phyloP scores from a whole-genome alignment of 2,113 vertebrate genomes.

The Australoheros scitulus region DNA sequence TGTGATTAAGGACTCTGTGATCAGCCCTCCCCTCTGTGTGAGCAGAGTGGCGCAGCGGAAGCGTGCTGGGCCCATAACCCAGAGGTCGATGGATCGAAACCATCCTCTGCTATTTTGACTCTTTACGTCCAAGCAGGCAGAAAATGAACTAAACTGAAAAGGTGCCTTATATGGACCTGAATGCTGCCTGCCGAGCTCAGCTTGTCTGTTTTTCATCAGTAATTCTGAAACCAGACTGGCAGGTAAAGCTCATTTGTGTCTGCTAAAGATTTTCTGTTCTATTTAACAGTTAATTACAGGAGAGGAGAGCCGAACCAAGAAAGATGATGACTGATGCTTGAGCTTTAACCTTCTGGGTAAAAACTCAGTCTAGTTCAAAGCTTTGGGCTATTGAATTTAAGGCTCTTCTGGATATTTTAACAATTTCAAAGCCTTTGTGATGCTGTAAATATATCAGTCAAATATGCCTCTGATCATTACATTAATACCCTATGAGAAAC shows the following conservation, averaged over 20 bases:
- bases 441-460: neutral
- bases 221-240: neutral
- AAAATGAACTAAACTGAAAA: rapidly evolving
- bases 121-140: neutral
- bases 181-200: neutral
- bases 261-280: conserved; percentile 5
- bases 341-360: neutral
- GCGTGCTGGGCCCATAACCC: conserved; percentile 87
- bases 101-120: conserved; percentile 15
- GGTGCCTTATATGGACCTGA: neutral
- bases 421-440: neutral
- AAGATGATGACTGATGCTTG: conserved; percentile 23
- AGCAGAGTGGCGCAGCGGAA: conserved; percentile 86
- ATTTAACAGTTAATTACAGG: conserved; percentile 42
- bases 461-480: neutral
- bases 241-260: conserved; percentile 39
- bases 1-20: neutral
- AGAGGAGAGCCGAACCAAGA: neutral
- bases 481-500: neutral
- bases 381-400: neutral
- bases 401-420: neutral
- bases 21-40: rapidly evolving
- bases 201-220: neutral
- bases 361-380: neutral
- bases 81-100: conserved; percentile 88